Evolutionary conservation across 2,888 invertebrate species (phyloP), one percentile per base, ranked within the genome.

Genomic region (Trichacis sp.): DNA sequence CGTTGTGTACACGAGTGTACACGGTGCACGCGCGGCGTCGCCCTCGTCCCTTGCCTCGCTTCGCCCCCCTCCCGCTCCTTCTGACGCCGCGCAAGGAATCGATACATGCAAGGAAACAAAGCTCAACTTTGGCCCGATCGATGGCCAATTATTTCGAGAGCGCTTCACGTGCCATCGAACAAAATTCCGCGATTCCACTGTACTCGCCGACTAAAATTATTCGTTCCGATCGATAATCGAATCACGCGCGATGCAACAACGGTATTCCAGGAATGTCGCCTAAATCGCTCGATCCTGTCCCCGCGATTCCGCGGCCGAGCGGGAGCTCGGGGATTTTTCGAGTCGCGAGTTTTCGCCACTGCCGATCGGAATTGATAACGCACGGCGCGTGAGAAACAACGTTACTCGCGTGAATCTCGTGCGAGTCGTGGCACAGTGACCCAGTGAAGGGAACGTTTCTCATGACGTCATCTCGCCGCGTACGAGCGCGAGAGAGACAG

Each of bases 71-170:
- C 24, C 57, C 66, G 68, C 72, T 69, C 53, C 61, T 62, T 62
- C 70, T 68, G 66, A 62, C 64, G 72, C 73, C 70, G 69, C 76
- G 69, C 73, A 71, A 70, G 76, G 75, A 81, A 82, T 82, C 82
- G 79, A 82, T 82, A 82, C 78, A 45, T 18, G n/a, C 69, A 70
- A 76, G 75, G 77, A 79, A 79, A 81, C 78, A 74, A 80, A 78
- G 73, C 69, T 69, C 50, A 66, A 66, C 43, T 68, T 61, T 50
- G 55, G 24, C 46, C 60, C 69, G 73, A 76, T 75, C 75, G 71
- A 74, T 75, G 72, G 67, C 69, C 74, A 76, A 76, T 76, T 76
- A 76, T 77, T 33, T 33, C 73, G 73, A 74, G 71, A 71, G 70
- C 71, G 71, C 69, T 71, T 55, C 58, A 61, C 47, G 53, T 58